Conservation (phyloP, 2,888 invertebrate genomes). For the Agriopis aurantiaria region DNA sequence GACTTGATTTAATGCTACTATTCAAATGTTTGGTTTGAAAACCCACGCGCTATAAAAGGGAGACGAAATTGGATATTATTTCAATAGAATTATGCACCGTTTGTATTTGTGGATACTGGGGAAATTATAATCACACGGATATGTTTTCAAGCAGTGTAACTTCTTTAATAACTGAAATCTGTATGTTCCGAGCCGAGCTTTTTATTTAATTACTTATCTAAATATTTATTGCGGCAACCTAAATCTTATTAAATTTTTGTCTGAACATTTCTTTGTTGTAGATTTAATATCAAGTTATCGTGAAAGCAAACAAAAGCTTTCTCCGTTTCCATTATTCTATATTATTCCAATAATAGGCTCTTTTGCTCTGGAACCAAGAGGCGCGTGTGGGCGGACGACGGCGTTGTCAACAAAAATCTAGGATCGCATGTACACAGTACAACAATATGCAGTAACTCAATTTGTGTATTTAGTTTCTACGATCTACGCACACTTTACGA, state of each 20-base stretch:
- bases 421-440: slow-evolving; percentile 44
- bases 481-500: background rate
- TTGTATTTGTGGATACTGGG: slow-evolving; percentile 6
- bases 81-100: slow-evolving; percentile 25
- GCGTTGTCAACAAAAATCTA: slow-evolving; percentile 50
- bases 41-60: slow-evolving; percentile 30
- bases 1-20: slow-evolving; percentile 53
- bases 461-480: background rate
- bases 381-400: slow-evolving; percentile 54
- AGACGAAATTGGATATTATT: slow-evolving; percentile 29
- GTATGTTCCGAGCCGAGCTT: background rate
- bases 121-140: background rate
- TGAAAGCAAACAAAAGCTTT: slow-evolving; percentile 25
- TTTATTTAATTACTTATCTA: background rate
- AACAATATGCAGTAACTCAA: slow-evolving; percentile 13
- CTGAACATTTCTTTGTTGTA: slow-evolving; percentile 7
- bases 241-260: background rate
- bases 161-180: too few relatives aligned
- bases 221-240: background rate
- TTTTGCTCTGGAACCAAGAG: slow-evolving; percentile 37
- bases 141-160: too few relatives aligned
- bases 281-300: slow-evolving; percentile 16
- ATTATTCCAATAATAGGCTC: slow-evolving; percentile 39
- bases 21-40: slow-evolving; percentile 45
- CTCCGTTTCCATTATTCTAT: slow-evolving; percentile 29